Percentiles rank a stretch among this genome's conserved stretches.
Conservation (phyloP, 64 coral and sea anemone genomes). For the Actinia tenebrosa region DNA sequence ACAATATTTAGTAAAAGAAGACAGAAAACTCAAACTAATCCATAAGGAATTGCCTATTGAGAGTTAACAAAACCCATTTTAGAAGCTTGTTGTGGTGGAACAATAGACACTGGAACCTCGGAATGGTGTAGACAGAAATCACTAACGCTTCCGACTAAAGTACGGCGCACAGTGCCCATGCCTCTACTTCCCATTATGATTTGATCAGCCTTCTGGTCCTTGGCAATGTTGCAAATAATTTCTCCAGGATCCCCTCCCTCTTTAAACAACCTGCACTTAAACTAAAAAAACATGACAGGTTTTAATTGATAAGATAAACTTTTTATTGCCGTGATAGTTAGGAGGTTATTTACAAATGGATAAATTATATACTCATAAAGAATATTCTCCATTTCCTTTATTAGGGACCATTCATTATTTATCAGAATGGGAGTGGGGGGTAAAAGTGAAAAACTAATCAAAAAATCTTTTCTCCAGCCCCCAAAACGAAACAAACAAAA, state of each 20-base stretch:
- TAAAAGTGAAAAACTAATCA: no score
- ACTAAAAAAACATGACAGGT: neutral
- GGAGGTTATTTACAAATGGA: no score
- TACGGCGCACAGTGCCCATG: conserved; percentile 59
- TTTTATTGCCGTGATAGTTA: neutral
- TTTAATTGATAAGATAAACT: neutral
- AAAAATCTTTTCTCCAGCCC: no score
- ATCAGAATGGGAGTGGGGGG: no score
- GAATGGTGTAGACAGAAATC: conserved; percentile 81
- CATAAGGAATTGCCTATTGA: neutral
- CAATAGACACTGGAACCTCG: conserved; percentile 55
- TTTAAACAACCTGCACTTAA: conserved; percentile 55
- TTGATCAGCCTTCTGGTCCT: conserved; percentile 64
- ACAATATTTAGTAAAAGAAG: neutral
- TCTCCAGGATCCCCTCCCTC: conserved; percentile 75
- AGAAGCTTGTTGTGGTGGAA: conserved; percentile 62
- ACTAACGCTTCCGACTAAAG: conserved; percentile 80
- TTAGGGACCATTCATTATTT: no score
- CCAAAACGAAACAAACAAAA: no score
- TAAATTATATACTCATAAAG: no score
- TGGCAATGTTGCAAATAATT: conserved; percentile 66
- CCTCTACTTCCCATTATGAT: conserved; percentile 81
- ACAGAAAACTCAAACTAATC: neutral
- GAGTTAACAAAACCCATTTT: conserved; percentile 42
- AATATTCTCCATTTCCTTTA: no score